Conservation (phyloP, 2,888 invertebrate species). For the Eupithecia centaureata region DNA sequence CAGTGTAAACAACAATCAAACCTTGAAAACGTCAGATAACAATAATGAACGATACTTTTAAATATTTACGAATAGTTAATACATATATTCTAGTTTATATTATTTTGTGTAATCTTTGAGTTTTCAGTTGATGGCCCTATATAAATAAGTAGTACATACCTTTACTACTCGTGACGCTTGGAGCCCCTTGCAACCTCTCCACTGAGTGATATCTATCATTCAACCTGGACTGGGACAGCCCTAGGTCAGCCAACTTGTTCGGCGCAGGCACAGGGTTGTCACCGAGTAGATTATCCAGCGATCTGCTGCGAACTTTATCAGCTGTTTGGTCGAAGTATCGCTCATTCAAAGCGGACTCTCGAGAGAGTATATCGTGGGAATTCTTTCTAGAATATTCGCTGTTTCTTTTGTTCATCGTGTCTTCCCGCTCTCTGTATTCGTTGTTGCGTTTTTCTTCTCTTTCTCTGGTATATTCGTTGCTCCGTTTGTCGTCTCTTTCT, state of each 20-base stretch:
- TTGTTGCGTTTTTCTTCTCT: slow-evolving; percentile 1
- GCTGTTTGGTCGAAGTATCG: slow-evolving; percentile 90
- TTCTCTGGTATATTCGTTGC: neutral
- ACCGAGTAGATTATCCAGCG: slow-evolving; percentile 92
- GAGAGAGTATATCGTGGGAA: slow-evolving; percentile 90
- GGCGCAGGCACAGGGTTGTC: slow-evolving; percentile 85
- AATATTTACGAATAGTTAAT: too few species aligned
- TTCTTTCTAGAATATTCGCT: slow-evolving; percentile 85
- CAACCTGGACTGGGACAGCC: slow-evolving; percentile 92
- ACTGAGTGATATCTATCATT: slow-evolving; percentile 96
- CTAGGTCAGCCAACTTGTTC: slow-evolving; percentile 88
- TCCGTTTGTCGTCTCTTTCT: slow-evolving; percentile 22
- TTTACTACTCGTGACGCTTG: slow-evolving; percentile 83
- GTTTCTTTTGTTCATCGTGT: slow-evolving; percentile 43
- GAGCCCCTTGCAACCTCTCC: slow-evolving; percentile 87
- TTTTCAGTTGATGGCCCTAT: too few species aligned
- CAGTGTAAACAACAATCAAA: too few species aligned
- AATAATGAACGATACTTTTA: too few species aligned
- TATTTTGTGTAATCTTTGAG: too few species aligned
- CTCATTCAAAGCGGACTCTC: slow-evolving; percentile 94
- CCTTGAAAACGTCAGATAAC: too few species aligned
- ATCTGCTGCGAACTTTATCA: slow-evolving; percentile 91
- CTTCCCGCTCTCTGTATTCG: slow-evolving; percentile 33
- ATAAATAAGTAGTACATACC: neutral
- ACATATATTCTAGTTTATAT: too few species aligned